Base-by-base conservation (phyloP, 1,140 invertebrate genomes). In the Pachyrhynchus sulphureomaculatus region DNA sequence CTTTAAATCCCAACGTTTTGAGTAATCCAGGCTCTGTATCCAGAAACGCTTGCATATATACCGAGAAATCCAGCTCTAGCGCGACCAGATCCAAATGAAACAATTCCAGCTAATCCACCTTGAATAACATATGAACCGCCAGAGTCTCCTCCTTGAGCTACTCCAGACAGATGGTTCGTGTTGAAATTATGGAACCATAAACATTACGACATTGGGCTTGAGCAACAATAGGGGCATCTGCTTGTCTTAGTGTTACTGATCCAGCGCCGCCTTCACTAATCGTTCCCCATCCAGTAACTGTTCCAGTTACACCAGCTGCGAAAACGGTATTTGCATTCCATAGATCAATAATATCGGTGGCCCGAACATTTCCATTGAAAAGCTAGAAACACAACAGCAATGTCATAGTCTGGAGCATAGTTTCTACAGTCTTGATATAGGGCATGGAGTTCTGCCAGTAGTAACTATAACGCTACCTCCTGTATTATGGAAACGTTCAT, bases 61-160 rank as follows among this genome's bases (percentile, higher is more conserved):
- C 64, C 60, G 2, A 65, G 67, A 18, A 41, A 58, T 24, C 42
- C 18, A 20, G 65, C 33, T 36, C 52, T 20, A 17, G 59, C 65
- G 57, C 66, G 68, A 12, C 62, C 67, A 36, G 13, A 10, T 23
- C 81, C 81, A n/a, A 41, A 88, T 0, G 83, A 85, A 0, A 85
- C 82, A 12, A 88, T 77, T 23, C 86, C 86, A 49, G 76, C 49
- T 21, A 70, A 51, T 10, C 13, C 20, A 0, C 75, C 76, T 66
- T 77, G 70, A 5, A 74, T 65, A 4, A 80, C 77, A 9, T 79
- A 59, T 0, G 86, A 85, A 2, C 86, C 86, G 17, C 86, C 86
- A 4, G 85, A 87, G 68, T 88, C 86, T 1, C 85, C 51, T 4
- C 77, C 78, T 8, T 71, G 66, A 44, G 71, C 68, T 42, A 29